Percentiles rank a stretch among this genome's conserved stretches.
These are phyloP conservation scores for Parnassius smintheus DNA, from an alignment of 2,888 invertebrate genomes.

Conservation along the genomic window DNA sequence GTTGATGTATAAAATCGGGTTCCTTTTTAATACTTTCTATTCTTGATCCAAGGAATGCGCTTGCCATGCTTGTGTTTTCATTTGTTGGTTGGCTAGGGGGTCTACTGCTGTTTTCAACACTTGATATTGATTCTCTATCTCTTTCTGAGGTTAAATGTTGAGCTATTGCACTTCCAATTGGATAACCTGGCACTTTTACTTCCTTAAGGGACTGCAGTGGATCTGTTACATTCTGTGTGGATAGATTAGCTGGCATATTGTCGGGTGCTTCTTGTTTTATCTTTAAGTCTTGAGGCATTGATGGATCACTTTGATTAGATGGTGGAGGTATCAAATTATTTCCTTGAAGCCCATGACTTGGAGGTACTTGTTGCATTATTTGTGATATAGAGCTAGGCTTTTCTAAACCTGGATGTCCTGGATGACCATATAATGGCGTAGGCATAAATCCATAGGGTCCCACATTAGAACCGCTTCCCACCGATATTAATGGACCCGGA, in stretches of 20 bases:
- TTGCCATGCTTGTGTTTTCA: constrained; percentile 72
- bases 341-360: constrained; percentile 58
- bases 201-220: constrained; percentile 89
- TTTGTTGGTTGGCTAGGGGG: constrained; percentile 75
- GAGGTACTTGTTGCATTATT: constrained; percentile 65
- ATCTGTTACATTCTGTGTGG: constrained; percentile 81
- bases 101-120: constrained; percentile 71
- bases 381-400: constrained; percentile 66
- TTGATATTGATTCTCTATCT: constrained; percentile 72
- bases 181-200: constrained; percentile 89
- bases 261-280: constrained; percentile 80
- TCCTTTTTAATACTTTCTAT: constrained; percentile 89
- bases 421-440: constrained; percentile 66
- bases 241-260: constrained; percentile 73
- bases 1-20: constrained; percentile 82
- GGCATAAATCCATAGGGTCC: constrained; percentile 84
- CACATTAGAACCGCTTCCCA: constrained; percentile 79
- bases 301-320: constrained; percentile 63
- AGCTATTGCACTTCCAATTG: constrained; percentile 78
- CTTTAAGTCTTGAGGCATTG: constrained; percentile 77
- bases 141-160: constrained; percentile 74
- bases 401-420: constrained; percentile 58
- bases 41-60: constrained; percentile 83
- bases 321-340: constrained; percentile 56
- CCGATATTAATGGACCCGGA: constrained; percentile 82